A percentile compares a stretch with the other conserved stretches of the same genome.
Conservation (phyloP, 1,140 invertebrate genomes). For the Brachionus asplanchnoidis region DNA sequence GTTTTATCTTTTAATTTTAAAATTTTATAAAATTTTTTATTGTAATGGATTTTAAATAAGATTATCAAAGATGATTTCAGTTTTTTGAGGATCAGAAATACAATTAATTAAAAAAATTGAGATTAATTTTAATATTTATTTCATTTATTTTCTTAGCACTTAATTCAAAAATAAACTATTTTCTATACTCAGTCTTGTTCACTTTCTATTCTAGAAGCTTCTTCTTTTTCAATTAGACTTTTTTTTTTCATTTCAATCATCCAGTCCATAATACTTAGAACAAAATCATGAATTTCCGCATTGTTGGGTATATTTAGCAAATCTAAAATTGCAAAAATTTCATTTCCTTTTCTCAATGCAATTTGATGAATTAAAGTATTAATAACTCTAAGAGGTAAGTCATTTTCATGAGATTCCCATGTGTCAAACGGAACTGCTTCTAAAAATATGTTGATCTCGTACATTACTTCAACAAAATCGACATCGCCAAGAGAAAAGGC, state of each 20-base stretch:
- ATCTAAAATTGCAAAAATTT: background rate
- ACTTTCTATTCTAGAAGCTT: background rate
- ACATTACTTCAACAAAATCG: background rate
- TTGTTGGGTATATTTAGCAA: background rate
- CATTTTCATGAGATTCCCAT: background rate
- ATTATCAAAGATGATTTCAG: too few relatives aligned
- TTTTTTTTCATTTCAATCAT: background rate
- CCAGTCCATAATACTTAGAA: slow-evolving; percentile 1
- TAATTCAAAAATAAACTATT: too few relatives aligned
- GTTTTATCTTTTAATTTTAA: too few relatives aligned
- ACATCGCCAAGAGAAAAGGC: background rate
- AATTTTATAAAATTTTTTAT: too few relatives aligned
- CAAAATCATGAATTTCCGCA: slow-evolving; percentile 11
- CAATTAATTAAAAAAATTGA: too few relatives aligned
- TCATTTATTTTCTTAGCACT: too few relatives aligned
- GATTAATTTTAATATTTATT: too few relatives aligned
- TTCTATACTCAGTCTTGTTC: too few relatives aligned
- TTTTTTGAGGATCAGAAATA: too few relatives aligned
- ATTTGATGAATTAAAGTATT: background rate
- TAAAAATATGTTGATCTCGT: background rate
- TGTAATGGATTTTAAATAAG: too few relatives aligned
- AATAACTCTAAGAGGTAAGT: background rate
- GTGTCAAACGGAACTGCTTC: background rate
- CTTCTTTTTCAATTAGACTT: background rate
- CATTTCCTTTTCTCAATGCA: background rate